A percentile compares a stretch with the other conserved stretches of the same genome.
phyloP scores from a whole-genome alignment of 1,140 invertebrate genomes.

The Heterodera schachtii region DNA sequence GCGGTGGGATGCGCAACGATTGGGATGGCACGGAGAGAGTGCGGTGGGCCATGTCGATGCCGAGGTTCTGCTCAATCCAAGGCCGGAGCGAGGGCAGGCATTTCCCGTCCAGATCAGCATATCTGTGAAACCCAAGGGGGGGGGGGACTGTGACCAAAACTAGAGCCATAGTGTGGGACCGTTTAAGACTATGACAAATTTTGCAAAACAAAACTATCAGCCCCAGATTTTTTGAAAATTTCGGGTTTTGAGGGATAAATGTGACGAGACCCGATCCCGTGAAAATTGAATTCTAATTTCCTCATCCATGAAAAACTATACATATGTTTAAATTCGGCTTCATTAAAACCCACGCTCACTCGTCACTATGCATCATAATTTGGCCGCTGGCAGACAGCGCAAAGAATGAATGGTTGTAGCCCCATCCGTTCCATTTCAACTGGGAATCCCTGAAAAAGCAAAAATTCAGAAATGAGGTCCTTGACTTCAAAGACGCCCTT shows the following conservation, averaged over 20 bases:
- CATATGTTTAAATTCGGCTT: too few species aligned
- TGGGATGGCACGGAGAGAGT: constrained; percentile 66
- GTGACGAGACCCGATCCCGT: too few species aligned
- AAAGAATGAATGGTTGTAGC: constrained; percentile 89
- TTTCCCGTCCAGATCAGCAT: constrained; percentile 78
- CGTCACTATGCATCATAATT: constrained; percentile 77
- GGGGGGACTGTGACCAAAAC: neutral
- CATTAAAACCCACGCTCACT: constrained; percentile 68
- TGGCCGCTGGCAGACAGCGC: constrained; percentile 70
- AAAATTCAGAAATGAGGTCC: neutral
- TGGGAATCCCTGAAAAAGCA: constrained; percentile 54
- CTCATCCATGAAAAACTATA: constrained; percentile 1
- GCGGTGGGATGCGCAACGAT: constrained; percentile 61
- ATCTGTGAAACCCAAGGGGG: constrained; percentile 36
- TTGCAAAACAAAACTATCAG: too few species aligned
- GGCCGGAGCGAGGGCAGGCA: constrained; percentile 78
- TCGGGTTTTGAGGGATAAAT: neutral
- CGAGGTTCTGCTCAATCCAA: constrained; percentile 79
- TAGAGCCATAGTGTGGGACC: too few species aligned
- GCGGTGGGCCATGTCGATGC: constrained; percentile 71
- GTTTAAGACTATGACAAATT: too few species aligned
- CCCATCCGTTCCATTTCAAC: constrained; percentile 98
- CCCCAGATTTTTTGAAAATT: neutral
- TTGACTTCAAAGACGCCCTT: too few species aligned
- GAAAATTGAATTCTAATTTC: too few species aligned